Evolutionary conservation across 2,113 vertebrate species (phyloP), one percentile per base, ranked within the genome.

Genomic region (Ceuthmochares aereus): DNA sequence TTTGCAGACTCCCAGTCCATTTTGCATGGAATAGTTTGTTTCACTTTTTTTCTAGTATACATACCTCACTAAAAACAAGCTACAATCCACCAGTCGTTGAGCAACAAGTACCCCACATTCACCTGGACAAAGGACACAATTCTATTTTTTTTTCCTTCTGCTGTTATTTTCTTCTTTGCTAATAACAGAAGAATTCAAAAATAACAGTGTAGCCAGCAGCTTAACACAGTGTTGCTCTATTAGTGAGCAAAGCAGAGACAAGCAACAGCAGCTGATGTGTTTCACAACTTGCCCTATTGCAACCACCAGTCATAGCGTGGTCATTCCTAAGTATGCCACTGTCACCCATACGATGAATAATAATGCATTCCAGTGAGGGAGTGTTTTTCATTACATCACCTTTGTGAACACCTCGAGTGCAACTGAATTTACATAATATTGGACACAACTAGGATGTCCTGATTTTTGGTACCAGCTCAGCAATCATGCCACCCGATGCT

Each of bases 281-380:
- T 78, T 47, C 37, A 63, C 9, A 55, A 32, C 14, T 7, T 56
- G 13, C 25, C 49, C 74, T 43, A 17, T 29, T 29, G 49, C 29
- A 82, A 45, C 8, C 10, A 25, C 29, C 17, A 16, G 22, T 32
- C 6, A 2, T 2, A 8, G 18, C 4, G 15, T 4, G 9, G 34
- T 23, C 54, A 52, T 2, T 34, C 2, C 0, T 4, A 58, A 81
- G 37, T 2, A 56, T 29, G 5, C 25, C 40, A 2, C 23, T 9
- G 2, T 4, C 12, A 51, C 13, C 45, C 19, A 37, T 8, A 29
- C 13, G 25, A 42, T 3, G 4, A 36, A 26, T 4, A 60, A 43
- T 4, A 16, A 15, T 0, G 2, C 29, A 52, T 88, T 52, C 27
- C 55, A 69, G 15, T 8, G 15, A 55, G 9, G 4, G 4, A 29